Percentiles rank a stretch among this genome's conserved stretches.
phyloP scores from a whole-genome alignment of 92 coral and sea anemone species.

The Parazoanthus darwini region DNA sequence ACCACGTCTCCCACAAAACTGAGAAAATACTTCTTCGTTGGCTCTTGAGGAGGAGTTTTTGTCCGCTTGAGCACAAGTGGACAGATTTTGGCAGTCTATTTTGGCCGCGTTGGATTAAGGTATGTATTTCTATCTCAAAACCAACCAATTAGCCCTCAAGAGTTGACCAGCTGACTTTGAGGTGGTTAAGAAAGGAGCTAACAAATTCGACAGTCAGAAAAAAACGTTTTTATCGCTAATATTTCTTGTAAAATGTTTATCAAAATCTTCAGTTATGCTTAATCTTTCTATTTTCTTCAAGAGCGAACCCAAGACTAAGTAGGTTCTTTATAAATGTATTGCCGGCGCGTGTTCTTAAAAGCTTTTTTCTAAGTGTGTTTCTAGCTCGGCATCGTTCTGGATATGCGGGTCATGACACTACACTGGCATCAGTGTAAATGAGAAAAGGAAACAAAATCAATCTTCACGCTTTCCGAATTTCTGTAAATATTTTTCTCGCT shows the following conservation, averaged over 20 bases:
- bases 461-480: neutral
- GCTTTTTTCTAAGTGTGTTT: neutral
- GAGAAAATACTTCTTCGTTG: conserved; percentile 64
- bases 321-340: neutral
- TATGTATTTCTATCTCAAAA: conserved; percentile 27
- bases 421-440: neutral
- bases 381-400: neutral
- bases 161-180: no score
- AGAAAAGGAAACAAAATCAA: neutral
- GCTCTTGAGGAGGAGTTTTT: conserved; percentile 62
- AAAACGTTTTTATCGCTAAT: no score
- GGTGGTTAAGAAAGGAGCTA: no score
- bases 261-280: no score
- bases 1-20: conserved; percentile 31
- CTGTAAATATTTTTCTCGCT: neutral
- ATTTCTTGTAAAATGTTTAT: no score
- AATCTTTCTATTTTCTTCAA: neutral
- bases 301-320: neutral
- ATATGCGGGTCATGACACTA: neutral
- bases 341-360: neutral
- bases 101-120: conserved; percentile 86
- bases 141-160: no score
- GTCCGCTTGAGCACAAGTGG: conserved; percentile 72
- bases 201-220: no score
- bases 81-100: conserved; percentile 65